phyloP scores from a whole-genome alignment of 2,888 invertebrate species.

The Bellardia pandia region DNA sequence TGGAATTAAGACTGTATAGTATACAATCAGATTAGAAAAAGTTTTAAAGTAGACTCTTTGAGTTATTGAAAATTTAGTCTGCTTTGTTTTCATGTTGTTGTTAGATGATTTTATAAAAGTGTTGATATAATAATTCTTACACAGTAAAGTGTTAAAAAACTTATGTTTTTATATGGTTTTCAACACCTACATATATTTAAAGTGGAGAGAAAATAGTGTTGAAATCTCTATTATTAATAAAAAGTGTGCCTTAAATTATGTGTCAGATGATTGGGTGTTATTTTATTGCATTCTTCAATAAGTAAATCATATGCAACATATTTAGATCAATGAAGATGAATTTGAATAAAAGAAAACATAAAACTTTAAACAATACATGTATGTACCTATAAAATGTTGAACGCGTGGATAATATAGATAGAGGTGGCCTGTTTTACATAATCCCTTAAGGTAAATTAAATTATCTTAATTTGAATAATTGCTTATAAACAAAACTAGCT shows the following conservation, averaged over 20 bases:
- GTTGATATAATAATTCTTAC: slow-evolving; percentile 43
- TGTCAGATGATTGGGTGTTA: slow-evolving; percentile 49
- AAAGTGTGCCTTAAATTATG: slow-evolving; percentile 1
- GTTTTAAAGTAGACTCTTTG: too few species aligned
- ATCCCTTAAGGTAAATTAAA: too few species aligned
- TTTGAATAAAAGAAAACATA: slow-evolving; percentile 5
- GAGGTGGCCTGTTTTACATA: background rate
- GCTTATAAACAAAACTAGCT: too few species aligned
- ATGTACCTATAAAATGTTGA: background rate
- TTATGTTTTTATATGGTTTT: slow-evolving; percentile 20
- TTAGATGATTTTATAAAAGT: background rate
- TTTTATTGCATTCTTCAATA: slow-evolving; percentile 23
- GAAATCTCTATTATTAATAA: slow-evolving; percentile 6
- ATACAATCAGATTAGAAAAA: too few species aligned
- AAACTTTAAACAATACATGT: background rate
- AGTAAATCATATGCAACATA: slow-evolving; percentile 29
- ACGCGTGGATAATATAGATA: background rate
- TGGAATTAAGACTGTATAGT: too few species aligned
- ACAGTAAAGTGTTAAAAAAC: slow-evolving; percentile 43
- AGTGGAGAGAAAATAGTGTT: background rate
- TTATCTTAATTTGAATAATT: too few species aligned
- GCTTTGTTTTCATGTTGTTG: too few species aligned
- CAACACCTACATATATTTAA: slow-evolving; percentile 31
- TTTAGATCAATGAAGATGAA: background rate
- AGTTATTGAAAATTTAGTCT: too few species aligned